Conservation (phyloP, 2,888 invertebrate genomes). For the Andricus quercusramuli region DNA sequence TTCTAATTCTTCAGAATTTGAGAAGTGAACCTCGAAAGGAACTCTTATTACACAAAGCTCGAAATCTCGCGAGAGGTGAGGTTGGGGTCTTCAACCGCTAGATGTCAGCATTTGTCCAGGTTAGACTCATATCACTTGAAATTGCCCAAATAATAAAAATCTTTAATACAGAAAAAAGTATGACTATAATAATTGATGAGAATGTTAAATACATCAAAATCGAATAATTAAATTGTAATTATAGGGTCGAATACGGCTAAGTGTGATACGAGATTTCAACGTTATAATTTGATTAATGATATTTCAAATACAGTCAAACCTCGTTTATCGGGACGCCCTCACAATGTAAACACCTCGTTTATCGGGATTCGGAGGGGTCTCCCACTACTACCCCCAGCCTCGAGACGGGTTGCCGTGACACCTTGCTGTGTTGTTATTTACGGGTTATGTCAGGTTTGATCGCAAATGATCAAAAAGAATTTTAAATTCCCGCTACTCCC, state of each 20-base stretch:
- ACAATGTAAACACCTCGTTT: no score
- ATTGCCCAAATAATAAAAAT: neutral
- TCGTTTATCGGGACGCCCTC: no score
- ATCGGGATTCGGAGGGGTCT: no score
- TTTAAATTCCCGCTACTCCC: no score
- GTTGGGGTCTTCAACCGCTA: neutral
- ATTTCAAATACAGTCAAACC: no score
- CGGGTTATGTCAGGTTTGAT: no score
- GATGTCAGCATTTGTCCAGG: slow-evolving; percentile 4
- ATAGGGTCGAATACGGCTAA: neutral
- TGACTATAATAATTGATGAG: neutral
- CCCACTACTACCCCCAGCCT: no score
- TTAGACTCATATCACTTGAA: neutral
- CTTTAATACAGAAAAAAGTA: neutral
- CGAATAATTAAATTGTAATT: neutral
- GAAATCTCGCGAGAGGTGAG: neutral
- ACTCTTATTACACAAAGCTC: neutral
- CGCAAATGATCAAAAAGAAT: no score
- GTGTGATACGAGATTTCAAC: no score
- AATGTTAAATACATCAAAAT: neutral
- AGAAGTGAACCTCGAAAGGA: neutral
- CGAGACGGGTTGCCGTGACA: no score
- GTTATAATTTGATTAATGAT: no score
- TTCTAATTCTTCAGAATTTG: neutral
- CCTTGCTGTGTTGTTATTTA: no score